Evolutionary conservation across 2,888 invertebrate species (phyloP), one percentile per base, ranked within the genome.

Genomic region (Agelastica alni): DNA sequence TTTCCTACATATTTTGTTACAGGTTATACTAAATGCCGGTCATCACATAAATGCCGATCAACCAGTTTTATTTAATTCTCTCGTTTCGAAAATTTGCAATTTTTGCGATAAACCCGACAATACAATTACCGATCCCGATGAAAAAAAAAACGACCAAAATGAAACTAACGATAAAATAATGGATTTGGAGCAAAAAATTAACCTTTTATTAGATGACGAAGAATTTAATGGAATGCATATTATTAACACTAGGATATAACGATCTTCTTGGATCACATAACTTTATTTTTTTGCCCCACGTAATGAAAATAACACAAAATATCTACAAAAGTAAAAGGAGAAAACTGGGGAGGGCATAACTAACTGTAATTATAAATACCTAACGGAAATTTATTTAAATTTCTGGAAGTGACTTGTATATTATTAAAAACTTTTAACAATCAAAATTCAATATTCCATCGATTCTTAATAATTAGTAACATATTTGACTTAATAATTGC

Each of bases 21-120:
- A 94, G 89, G 83, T 91, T 1, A 89, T 96, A 54, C 82, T 84
- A 58, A 91, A 91, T 56, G 94, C 96, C 3, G 96, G 97, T 0
- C 97, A 97, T 76, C 96, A 97, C 76, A 88, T 98, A 2, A 96
- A 96, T 77, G 89, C 96, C 0, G 97, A 98, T 74, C 90, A 89
- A 71, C 86, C 91, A 32, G 89, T 90, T 1, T 79, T 83, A 17
- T 97, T 98, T 75, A 96, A 97, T 78, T 83, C 86, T 66, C 83
- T 85, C 61, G 91, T 96, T 1, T 72, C 82, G 16, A 87, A 89
- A 63, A 86, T 90, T 32, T 92, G 92, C 16, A 17, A 57, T 17
- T 14, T 42, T 4, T 20, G 42, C 10, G 56, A 56, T 43, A 30
- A n/a, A 17, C 4, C 2, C 17, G 26, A 39, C 16, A 10, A 31